A percentile compares a stretch with the other conserved stretches of the same genome.
phyloP scores from a whole-genome alignment of 2,888 invertebrate genomes.

The Tachina grossa region DNA sequence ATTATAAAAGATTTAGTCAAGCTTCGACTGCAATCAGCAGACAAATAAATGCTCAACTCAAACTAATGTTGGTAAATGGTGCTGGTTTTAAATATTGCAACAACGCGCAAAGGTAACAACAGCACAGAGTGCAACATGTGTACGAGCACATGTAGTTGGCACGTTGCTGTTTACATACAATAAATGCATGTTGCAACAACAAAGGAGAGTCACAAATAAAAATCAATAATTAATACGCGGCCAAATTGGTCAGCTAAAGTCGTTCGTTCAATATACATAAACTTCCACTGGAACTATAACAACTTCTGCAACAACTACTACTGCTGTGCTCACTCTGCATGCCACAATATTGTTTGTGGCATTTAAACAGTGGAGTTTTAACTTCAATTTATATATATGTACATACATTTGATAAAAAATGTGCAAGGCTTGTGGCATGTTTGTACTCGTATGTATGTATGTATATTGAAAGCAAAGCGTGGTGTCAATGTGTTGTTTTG shows the following conservation, averaged over 20 bases:
- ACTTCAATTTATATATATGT: constrained; percentile 18
- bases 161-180: constrained; percentile 61
- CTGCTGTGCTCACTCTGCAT: constrained; percentile 66
- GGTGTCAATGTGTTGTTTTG: constrained; percentile 49
- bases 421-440: constrained; percentile 33
- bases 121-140: constrained; percentile 68
- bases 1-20: constrained; percentile 63
- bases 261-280: constrained; percentile 35
- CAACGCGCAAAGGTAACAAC: constrained; percentile 57
- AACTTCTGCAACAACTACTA: constrained; percentile 51
- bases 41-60: constrained; percentile 51
- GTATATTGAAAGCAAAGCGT: constrained; percentile 15
- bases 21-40: constrained; percentile 44
- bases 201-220: constrained; percentile 52
- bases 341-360: constrained; percentile 64
- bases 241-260: constrained; percentile 64
- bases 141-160: constrained; percentile 67
- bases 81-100: constrained; percentile 60
- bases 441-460: not conserved
- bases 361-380: constrained; percentile 50
- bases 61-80: constrained; percentile 66
- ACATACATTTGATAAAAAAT: constrained; percentile 31
- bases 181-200: constrained; percentile 39
- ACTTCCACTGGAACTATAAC: constrained; percentile 43
- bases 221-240: constrained; percentile 69